Conservation (phyloP, 2,797 vertebrate species). For the Notamacropus eugenii region DNA sequence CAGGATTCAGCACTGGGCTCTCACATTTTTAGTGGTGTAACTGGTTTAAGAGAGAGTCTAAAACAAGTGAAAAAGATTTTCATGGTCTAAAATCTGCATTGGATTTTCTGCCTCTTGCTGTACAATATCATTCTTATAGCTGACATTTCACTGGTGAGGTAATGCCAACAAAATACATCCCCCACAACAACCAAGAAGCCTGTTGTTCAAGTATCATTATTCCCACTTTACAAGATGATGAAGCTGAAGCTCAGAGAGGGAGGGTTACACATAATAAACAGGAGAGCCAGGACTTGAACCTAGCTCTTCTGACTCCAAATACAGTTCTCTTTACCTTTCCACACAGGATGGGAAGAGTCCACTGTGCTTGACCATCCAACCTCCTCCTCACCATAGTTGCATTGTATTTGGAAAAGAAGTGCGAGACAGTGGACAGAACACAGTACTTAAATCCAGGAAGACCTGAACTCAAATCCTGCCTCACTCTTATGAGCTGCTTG, state of each 20-base stretch:
- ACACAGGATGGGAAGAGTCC: neutral
- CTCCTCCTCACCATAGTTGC: neutral
- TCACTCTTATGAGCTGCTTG: neutral
- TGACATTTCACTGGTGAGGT: neutral
- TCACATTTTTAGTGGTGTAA: conserved; percentile 19
- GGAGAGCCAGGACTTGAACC: neutral
- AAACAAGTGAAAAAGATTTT: neutral
- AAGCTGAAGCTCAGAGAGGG: neutral
- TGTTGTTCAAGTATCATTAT: neutral
- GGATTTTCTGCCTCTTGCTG: neutral
- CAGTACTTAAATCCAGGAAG: neutral
- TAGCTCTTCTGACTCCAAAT: neutral
- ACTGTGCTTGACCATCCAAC: neutral
- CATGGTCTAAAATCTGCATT: neutral
- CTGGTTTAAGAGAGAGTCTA: conserved; percentile 25
- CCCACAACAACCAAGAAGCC: neutral
- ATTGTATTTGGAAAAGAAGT: neutral
- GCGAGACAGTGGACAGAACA: neutral
- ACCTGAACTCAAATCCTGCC: neutral
- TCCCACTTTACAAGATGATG: neutral
- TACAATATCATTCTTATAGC: neutral
- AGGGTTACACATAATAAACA: neutral
- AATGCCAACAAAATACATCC: neutral
- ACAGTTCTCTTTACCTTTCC: neutral
- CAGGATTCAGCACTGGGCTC: conserved; percentile 16